Percentiles rank a stretch among this genome's conserved stretches.
Evolutionary conservation across 2,113 vertebrate genomes (phyloP).

Genomic region (Callithrix jacchus): DNA sequence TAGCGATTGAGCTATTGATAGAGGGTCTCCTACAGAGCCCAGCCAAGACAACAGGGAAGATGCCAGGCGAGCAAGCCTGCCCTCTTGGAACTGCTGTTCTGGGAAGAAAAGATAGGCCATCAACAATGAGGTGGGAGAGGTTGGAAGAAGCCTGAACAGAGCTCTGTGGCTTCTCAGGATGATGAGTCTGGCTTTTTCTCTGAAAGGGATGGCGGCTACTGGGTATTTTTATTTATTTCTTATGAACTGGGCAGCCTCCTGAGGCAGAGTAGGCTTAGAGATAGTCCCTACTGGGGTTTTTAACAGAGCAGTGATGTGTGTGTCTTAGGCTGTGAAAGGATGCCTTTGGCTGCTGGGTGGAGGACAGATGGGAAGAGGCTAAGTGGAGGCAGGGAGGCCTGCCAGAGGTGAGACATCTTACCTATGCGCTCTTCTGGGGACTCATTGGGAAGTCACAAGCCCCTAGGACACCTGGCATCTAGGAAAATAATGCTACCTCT

Average conservation of each 20-base stretch:
- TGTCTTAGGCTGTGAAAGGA: not conserved
- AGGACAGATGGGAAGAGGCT: not conserved
- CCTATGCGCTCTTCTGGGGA: fast-evolving
- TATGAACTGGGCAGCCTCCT: no score
- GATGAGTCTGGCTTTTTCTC: fast-evolving
- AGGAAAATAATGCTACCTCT: fast-evolving
- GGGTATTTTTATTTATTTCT: no score
- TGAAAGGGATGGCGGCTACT: not conserved
- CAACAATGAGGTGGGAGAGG: not conserved
- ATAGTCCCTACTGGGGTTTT: not conserved
- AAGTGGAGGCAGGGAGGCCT: not conserved
- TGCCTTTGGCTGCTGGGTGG: not conserved
- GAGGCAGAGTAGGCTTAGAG: no score
- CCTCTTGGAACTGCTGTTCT: not conserved
- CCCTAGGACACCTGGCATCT: not conserved
- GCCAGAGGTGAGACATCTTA: not conserved
- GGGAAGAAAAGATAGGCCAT: not conserved
- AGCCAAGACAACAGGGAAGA: not conserved
- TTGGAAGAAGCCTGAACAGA: fast-evolving
- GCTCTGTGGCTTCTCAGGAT: fast-evolving
- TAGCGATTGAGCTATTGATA: fast-evolving
- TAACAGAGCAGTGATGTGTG: not conserved
- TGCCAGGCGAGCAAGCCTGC: not conserved
- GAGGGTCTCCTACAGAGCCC: no score
- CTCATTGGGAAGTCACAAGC: fast-evolving